Conservation (phyloP, 2,797 vertebrate species). For the Okamejei kenojei region DNA sequence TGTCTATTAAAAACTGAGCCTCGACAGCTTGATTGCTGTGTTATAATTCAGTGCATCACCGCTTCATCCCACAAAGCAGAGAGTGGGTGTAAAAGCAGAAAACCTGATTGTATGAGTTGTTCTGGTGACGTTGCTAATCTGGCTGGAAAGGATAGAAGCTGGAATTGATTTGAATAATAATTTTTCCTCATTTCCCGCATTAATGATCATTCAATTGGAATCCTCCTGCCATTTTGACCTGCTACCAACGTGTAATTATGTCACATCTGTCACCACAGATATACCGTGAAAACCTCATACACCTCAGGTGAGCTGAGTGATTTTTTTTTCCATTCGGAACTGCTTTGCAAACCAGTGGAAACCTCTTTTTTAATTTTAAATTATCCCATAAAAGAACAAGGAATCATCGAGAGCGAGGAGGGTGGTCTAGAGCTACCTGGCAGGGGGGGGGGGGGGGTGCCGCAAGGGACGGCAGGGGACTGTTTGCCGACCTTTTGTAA, state of each 20-base stretch:
- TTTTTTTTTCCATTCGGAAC: neutral
- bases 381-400: neutral
- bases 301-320: neutral
- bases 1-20: neutral
- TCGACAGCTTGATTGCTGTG: no score
- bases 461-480: no score
- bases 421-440: no score
- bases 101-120: neutral
- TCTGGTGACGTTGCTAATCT: neutral
- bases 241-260: neutral
- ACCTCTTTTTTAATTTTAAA: neutral
- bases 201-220: neutral
- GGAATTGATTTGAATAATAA: slow-evolving; percentile 1
- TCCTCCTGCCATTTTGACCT: slow-evolving; percentile 8
- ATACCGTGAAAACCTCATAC: neutral
- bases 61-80: no score
- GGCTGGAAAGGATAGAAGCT: neutral
- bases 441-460: no score
- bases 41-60: neutral
- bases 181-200: neutral
- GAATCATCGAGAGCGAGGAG: no score
- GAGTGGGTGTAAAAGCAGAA: neutral
- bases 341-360: neutral
- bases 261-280: neutral
- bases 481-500: no score